Evolutionary conservation across 2,888 invertebrate genomes (phyloP).

Genomic region (Neoascia interrupta): DNA sequence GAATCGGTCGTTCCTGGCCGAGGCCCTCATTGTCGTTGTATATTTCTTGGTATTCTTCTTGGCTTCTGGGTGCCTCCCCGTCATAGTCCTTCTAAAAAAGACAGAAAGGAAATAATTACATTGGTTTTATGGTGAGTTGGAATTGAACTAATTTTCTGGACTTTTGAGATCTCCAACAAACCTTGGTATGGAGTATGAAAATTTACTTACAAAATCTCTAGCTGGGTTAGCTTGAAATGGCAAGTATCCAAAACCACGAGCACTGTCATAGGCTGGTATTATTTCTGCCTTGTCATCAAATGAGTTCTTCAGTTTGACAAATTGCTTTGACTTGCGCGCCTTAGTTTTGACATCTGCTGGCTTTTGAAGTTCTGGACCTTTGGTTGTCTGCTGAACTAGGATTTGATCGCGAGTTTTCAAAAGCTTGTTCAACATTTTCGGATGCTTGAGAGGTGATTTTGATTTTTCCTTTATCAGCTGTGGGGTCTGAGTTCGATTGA

Average conservation of each 20-base stretch:
- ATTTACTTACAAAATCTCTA: conserved; percentile 70
- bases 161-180: too few species aligned
- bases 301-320: conserved; percentile 4
- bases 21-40: conserved; percentile 76
- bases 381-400: conserved; percentile 46
- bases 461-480: conserved; percentile 74
- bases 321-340: conserved; percentile 14
- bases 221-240: conserved; percentile 57
- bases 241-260: conserved; percentile 38
- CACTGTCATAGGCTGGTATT: conserved; percentile 11
- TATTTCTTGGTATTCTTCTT: conserved; percentile 77
- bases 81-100: conserved; percentile 76
- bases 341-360: neutral
- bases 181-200: too few species aligned
- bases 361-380: conserved; percentile 48
- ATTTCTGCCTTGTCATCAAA: conserved; percentile 32
- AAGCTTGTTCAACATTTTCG: conserved; percentile 78
- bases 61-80: conserved; percentile 70
- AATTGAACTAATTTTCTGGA: too few species aligned
- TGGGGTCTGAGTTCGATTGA: conserved; percentile 79
- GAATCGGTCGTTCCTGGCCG: conserved; percentile 76
- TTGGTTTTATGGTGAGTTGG: too few species aligned
- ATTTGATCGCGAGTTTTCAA: conserved; percentile 75
- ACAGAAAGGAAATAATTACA: too few species aligned
- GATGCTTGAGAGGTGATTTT: conserved; percentile 78